phyloP scores from a whole-genome alignment of 2,113 vertebrate genomes.

The Catagonus wagneri region DNA sequence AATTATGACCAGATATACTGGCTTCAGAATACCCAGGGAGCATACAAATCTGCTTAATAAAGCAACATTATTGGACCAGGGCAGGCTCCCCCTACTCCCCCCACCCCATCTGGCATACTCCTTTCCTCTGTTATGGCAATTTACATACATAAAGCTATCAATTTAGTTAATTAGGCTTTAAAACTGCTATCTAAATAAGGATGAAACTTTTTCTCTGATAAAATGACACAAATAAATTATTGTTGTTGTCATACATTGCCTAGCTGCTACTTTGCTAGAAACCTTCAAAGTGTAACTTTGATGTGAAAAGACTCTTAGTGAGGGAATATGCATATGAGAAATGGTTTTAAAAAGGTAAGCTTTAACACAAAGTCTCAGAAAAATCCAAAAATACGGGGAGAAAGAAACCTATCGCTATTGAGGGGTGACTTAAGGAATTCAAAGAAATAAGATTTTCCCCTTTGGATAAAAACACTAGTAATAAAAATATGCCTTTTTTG shows the following conservation, averaged over 20 bases:
- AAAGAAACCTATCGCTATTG: background rate
- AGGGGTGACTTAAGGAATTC: conserved; percentile 11
- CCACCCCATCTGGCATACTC: background rate
- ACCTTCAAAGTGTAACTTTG: conserved; percentile 78
- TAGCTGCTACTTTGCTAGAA: conserved; percentile 63
- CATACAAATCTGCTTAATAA: background rate
- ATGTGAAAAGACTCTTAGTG: conserved; percentile 74
- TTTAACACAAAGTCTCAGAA: conserved; percentile 41
- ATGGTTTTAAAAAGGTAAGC: conserved; percentile 56
- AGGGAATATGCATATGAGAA: conserved; percentile 67
- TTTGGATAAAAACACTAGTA: conserved; percentile 1
- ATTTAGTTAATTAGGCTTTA: conserved; percentile 78
- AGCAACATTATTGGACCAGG: background rate
- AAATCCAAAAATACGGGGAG: conserved; percentile 51
- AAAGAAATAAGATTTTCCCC: background rate
- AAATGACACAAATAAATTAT: conserved; percentile 69
- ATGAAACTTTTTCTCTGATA: conserved; percentile 64
- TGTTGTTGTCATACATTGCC: conserved; percentile 68
- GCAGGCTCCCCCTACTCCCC: background rate
- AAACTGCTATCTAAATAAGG: conserved; percentile 74
- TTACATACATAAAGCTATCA: conserved; percentile 71
- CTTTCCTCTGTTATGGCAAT: conserved; percentile 58
- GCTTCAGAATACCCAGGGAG: background rate
- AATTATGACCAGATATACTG: background rate
- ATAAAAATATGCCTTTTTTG: background rate